Evolutionary conservation across 1,140 invertebrate genomes (phyloP), one percentile per base, ranked within the genome.

Genomic region (Drosophila truncata): DNA sequence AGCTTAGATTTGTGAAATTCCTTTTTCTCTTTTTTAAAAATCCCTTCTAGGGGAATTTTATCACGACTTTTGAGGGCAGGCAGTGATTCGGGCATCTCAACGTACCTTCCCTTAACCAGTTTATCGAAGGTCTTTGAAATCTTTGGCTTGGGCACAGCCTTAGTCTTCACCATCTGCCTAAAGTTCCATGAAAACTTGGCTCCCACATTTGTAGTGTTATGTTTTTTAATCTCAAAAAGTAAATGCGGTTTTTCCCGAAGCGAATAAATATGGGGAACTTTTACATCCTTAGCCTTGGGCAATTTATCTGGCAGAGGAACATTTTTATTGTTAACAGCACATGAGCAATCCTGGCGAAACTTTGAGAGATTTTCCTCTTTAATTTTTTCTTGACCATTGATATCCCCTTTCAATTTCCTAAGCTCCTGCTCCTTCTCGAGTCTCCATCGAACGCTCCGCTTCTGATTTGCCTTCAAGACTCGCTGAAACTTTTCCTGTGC

Each of bases 151-250:
- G 8, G 5, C 3, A 2, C n/a, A 5, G 2, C 0, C 4, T 16
- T 23, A 14, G 7, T n/a, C 7, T 18, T 42, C 1, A 61, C 0
- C 16, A 8, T 18, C 3, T 31, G 9, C 3, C 18, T 64, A 6
- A 16, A 41, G 8, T 3, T 18, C 61, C 54, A 60, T 14, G 61
- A 31, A 61, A 64, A 61, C 7, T 64, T 64, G 8, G 35, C 25
- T 41, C 61, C 52, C 18, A 63, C 35, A 8, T 23, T 23, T 4
- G 25, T n/a, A n/a, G 49, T 23, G 29, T 16, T 41, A 4, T 7
- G 9, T 58, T 4, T 37, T n/a, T 2, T 5, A 52, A 5, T 11
- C 13, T 14, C 20, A 9, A 14, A 11, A 9, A 3, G n/a, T 31
- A 35, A 35, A 6, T 4, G 13, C 13, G 14, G 31, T 2, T 3